Evolutionary conservation across 2,797 vertebrate species (phyloP).

Genomic region (Hybognathus amarus): DNA sequence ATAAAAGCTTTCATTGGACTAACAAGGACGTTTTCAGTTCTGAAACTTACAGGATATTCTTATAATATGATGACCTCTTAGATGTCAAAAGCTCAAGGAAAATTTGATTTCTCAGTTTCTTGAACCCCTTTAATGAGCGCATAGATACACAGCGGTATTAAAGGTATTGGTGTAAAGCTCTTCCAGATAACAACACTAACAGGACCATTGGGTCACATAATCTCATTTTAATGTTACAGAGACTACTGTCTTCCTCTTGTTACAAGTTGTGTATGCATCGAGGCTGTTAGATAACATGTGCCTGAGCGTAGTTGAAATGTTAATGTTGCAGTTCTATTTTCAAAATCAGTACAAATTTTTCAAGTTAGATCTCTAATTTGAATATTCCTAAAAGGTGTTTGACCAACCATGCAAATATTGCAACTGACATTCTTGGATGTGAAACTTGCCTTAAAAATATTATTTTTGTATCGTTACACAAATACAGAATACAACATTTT

Average conservation of each 20-base stretch:
- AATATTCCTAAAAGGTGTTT: background rate
- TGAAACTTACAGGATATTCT: no score
- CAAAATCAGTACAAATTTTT: background rate
- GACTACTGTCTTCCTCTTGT: slow-evolving; percentile 2
- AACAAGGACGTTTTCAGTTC: no score
- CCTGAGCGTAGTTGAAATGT: background rate
- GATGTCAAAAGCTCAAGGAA: no score
- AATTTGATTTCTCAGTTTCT: no score
- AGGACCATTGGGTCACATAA: background rate
- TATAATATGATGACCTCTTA: no score
- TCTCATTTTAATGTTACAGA: background rate
- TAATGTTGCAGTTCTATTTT: background rate
- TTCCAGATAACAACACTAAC: background rate
- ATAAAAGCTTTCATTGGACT: no score
- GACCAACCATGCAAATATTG: background rate
- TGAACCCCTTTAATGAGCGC: background rate
- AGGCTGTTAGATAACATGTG: background rate
- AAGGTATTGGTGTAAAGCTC: background rate
- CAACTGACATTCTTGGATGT: background rate
- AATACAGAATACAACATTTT: background rate
- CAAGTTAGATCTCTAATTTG: background rate
- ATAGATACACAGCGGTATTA: background rate
- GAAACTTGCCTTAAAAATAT: background rate
- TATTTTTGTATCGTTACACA: background rate
- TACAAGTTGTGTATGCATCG: background rate